Conservation (phyloP, 2,113 vertebrate genomes). For the Martes martes region DNA sequence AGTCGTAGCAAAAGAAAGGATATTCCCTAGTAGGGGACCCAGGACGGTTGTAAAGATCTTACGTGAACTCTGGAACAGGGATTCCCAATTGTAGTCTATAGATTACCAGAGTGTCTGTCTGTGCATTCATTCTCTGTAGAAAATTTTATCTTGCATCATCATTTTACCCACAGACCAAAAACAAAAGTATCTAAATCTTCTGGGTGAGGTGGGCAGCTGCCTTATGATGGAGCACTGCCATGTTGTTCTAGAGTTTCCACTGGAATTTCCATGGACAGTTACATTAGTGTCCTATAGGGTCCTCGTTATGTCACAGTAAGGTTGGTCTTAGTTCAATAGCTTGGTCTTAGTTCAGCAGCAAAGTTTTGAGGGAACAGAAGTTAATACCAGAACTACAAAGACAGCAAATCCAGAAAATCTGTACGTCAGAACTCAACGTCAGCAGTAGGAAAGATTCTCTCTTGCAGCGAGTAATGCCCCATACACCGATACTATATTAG, state of each 20-base stretch:
- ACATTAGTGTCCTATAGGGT: neutral
- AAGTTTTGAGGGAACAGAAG: neutral
- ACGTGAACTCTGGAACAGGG: too few relatives aligned
- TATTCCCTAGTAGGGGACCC: neutral
- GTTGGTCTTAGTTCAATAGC: neutral
- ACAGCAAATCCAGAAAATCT: neutral
- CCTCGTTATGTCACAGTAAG: neutral
- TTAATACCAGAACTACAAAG: neutral
- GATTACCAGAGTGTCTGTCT: neutral
- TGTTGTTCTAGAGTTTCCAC: neutral
- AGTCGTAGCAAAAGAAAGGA: neutral
- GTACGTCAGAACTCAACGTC: neutral
- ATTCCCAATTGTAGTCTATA: neutral
- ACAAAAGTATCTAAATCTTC: neutral
- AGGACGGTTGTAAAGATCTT: neutral
- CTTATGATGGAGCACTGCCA: too few relatives aligned
- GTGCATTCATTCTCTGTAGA: too few relatives aligned
- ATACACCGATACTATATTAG: accelerated
- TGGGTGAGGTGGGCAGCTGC: neutral
- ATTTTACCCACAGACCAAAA: neutral
- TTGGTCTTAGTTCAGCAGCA: neutral
- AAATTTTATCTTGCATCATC: neutral
- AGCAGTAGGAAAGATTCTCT: neutral
- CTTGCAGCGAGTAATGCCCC: neutral
- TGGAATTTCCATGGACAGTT: neutral